These are phyloP conservation scores for Himalopsyche phryganea DNA, from an alignment of 1,140 invertebrate genomes.

Conservation along the genomic window DNA sequence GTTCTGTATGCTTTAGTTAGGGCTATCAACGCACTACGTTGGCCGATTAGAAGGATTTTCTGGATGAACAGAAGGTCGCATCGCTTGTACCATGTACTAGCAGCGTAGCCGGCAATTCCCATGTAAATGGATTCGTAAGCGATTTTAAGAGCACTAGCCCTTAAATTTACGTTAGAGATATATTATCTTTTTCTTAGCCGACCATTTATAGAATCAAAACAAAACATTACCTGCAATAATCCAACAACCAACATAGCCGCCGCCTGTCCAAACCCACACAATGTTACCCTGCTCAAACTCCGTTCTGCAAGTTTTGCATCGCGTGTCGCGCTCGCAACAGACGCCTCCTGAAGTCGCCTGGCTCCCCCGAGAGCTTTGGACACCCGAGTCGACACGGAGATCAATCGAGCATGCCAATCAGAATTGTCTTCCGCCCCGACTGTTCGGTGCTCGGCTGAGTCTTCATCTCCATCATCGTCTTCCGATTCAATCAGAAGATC, in stretches of 20 bases:
- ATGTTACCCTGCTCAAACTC: conserved; percentile 70
- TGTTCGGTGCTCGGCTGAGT: conserved; percentile 52
- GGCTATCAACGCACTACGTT: too few relatives aligned
- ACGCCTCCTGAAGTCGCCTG: conserved; percentile 66
- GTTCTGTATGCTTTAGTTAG: too few relatives aligned
- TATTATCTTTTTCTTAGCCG: too few relatives aligned
- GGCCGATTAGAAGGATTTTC: too few relatives aligned
- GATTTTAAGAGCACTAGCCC: too few relatives aligned
- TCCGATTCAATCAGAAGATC: conserved; percentile 67
- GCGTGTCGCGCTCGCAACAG: conserved; percentile 69
- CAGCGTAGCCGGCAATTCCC: too few relatives aligned
- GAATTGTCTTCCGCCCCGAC: background rate
- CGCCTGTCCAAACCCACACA: conserved; percentile 69
- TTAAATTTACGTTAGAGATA: too few relatives aligned
- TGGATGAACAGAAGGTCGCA: too few relatives aligned
- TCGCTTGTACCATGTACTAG: too few relatives aligned
- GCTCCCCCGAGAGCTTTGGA: conserved; percentile 52
- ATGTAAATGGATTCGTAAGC: too few relatives aligned
- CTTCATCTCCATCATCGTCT: conserved; percentile 56
- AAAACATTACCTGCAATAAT: conserved; percentile 44
- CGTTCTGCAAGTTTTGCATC: conserved; percentile 77
- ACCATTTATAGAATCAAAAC: too few relatives aligned
- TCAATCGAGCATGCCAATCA: conserved; percentile 39
- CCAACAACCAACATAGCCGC: conserved; percentile 68
- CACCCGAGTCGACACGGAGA: conserved; percentile 39